Conservation (phyloP, 2,113 vertebrate species). For the Zootoca vivipara region DNA sequence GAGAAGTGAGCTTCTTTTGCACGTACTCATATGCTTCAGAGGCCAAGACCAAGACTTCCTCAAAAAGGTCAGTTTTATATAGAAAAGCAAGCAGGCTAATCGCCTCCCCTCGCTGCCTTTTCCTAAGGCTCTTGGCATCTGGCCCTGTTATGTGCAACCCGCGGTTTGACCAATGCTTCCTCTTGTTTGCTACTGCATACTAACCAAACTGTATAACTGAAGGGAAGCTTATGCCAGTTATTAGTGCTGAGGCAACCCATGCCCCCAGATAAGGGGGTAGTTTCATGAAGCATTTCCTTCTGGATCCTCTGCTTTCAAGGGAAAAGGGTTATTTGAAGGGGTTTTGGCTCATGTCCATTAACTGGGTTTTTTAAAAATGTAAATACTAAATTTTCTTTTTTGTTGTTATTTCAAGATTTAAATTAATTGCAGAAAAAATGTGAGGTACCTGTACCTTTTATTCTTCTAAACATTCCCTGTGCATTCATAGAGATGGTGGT, state of each 20-base stretch:
- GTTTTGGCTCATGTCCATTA: background rate
- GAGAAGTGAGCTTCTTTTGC: conserved; percentile 23
- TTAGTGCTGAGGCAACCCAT: conserved; percentile 13
- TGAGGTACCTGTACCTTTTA: background rate
- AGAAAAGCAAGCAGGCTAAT: conserved; percentile 74
- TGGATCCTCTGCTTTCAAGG: too few species aligned
- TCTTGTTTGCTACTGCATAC: conserved; percentile 54
- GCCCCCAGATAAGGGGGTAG: background rate
- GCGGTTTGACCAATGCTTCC: conserved; percentile 69
- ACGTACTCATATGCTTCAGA: conserved; percentile 64
- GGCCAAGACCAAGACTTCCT: conserved; percentile 41
- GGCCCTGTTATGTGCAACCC: conserved; percentile 61
- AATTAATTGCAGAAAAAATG: background rate
- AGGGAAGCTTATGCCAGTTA: background rate
- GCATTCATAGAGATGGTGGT: background rate
- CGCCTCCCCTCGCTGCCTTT: conserved; percentile 29
- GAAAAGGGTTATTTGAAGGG: background rate
- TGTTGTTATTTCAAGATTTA: background rate
- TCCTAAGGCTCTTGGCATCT: conserved; percentile 58
- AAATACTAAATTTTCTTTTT: background rate
- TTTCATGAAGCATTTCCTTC: background rate
- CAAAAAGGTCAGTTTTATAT: conserved; percentile 67
- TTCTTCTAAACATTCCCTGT: background rate
- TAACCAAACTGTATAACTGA: conserved; percentile 36
- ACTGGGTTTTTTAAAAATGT: background rate